Evolutionary conservation across 1,140 invertebrate species (phyloP), one percentile per base, ranked within the genome.

Genomic region (Eciton burchellii): DNA sequence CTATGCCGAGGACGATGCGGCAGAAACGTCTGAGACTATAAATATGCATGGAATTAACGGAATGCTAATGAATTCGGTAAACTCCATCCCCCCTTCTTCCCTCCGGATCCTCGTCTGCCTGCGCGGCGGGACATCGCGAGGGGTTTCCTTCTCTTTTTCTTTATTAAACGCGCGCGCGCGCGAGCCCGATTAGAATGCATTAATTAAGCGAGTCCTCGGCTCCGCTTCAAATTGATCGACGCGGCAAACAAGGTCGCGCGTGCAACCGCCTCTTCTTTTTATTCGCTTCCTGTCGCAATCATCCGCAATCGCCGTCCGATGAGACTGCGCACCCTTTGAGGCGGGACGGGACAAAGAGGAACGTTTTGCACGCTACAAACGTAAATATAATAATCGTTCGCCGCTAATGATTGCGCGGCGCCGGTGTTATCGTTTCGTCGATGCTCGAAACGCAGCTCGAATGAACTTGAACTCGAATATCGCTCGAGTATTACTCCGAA

Each of bases 31-130:
- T 62, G 41, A 86, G 86, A 86, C 89, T 89, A 88, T 90, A 88
- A 89, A 90, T 90, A 90, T 90, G 89, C 88, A 90, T 90, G 84
- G 85, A 87, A 90, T 89, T 88, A 83, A 90, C 89, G 82, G 87
- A 88, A 84, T 77, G 49, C 76, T 83, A 85, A 87, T 89, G 84
- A 88, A 90, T 89, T 89, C 89, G 85, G 88, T 89, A 89, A 90
- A 88, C 87, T 87, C 83, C 72, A 60, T 52, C 49, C 68, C 19
- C 35, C 3, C 62, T n/a, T 24, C 81, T 77, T 76, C 84, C 83
- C 63, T 43, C 24, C 52, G 8, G 62, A 14, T 45, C 70, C 24
- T 85, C 87, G 74, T 77, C 82, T 68, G 3, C 24, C 60, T 63
- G n/a, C 35, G 29, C n/a, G 72, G 19, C 21, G 35, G 73, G 68